A percentile compares a stretch with the other conserved stretches of the same genome.
Evolutionary conservation across 2,113 vertebrate species (phyloP).

Genomic region (Anthoscopus minutus): DNA sequence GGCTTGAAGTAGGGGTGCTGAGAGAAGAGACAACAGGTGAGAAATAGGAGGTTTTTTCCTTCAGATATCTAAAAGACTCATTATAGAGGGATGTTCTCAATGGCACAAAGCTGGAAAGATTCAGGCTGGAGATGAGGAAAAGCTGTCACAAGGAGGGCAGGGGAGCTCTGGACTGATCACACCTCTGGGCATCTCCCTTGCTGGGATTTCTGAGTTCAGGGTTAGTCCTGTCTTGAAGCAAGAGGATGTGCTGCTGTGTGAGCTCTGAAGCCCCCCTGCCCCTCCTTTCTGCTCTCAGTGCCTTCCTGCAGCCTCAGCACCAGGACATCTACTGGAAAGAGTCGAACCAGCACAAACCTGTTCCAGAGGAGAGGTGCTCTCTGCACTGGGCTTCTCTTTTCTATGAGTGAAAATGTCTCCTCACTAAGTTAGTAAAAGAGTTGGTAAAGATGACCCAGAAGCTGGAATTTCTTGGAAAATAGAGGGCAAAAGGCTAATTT

Average conservation of each 20-base stretch:
- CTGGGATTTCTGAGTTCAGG: not conserved
- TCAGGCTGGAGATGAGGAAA: not conserved
- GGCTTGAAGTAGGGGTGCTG: not conserved
- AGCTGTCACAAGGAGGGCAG: not conserved
- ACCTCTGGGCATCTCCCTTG: not conserved
- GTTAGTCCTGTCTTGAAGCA: not conserved
- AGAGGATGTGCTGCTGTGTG: not conserved
- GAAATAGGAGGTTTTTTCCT: not conserved
- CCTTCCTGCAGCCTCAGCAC: not conserved
- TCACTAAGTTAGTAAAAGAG: slow-evolving; percentile 2
- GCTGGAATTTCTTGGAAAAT: slow-evolving; percentile 24
- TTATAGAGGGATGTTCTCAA: not conserved
- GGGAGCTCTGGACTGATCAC: not conserved
- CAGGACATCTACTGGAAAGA: not conserved
- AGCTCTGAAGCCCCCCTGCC: not conserved
- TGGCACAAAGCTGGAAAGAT: not conserved
- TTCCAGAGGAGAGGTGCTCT: not conserved
- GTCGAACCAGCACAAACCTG: slow-evolving; percentile 11
- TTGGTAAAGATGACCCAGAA: slow-evolving; percentile 12
- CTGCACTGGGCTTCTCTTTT: not conserved
- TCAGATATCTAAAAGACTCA: not conserved
- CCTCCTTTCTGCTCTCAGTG: not conserved
- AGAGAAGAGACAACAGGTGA: not conserved
- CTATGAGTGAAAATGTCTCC: slow-evolving; percentile 6
- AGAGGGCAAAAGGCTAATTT: not conserved